Base-by-base conservation (phyloP, 2,113 vertebrate species). In the Aleadryas rufinucha region DNA sequence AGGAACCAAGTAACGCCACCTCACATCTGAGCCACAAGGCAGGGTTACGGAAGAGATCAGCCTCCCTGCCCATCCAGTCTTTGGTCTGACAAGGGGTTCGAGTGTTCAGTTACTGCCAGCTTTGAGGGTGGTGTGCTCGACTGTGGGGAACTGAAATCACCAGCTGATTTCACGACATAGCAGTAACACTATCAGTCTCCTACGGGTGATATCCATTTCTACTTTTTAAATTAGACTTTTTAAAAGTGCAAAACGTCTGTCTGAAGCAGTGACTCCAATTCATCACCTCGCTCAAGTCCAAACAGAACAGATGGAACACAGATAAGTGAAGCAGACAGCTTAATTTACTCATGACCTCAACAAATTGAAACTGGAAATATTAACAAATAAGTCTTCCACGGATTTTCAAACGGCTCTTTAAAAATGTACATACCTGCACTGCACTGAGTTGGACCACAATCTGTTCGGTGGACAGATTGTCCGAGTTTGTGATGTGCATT, bases 241-340 rank as follows among this genome's bases (percentile, higher is more conserved):
- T 42, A 37, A 12, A 93, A 95, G 92, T 65, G 69, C 61, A 90
- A 94, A 96, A 92, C 0, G 11, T 57, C 90, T 88, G 28, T 72
- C 77, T 95, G 76, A 94, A 90, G 74, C 44, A 89, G 81, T 45
- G 74, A 92, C 68, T 92, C 85, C 37, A 70, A 88, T 92, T 91
- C 87, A 95, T 93, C 80, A 90, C 75, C 63, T 87, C 1, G 0
- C 52, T 95, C 72, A 69, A 93, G 74, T 95, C 93, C 87, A 93
- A 97, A 97, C 76, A 95, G 82, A 97, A 95, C 85, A 94, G 95
- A 96, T 96, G 95, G 91, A 96, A 97, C 92, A 97, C 83, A 97
- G 95, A 95, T 90, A 96, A 94, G 84, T 82, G 95, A 97, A 90
- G 89, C 70, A 97, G 93, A 96, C 93, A 93, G 90, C 80, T 94